Percentiles rank a stretch among this genome's conserved stretches.
Conservation (phyloP, 2,113 vertebrate genomes). For the Ammodytes dubius region DNA sequence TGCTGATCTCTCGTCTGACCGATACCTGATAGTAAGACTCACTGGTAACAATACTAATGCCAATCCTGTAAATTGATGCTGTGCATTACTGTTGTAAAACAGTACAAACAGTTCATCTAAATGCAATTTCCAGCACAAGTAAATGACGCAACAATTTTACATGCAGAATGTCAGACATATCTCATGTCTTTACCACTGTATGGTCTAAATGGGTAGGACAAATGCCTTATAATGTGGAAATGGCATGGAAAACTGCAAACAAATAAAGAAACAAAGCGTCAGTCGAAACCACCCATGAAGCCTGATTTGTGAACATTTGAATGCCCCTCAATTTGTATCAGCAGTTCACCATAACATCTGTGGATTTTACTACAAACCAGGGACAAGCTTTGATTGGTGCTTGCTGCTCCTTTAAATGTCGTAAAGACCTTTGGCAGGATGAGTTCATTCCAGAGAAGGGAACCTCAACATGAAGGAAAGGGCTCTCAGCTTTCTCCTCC, state of each 20-base stretch:
- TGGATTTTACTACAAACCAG: constrained; percentile 31
- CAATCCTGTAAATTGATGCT: no score
- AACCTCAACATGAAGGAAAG: not conserved
- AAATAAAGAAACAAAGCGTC: not conserved
- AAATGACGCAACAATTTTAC: not conserved
- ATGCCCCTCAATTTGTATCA: constrained; percentile 10
- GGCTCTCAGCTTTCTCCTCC: not conserved
- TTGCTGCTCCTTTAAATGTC: not conserved
- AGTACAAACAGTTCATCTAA: not conserved
- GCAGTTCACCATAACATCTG: not conserved
- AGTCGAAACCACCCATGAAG: not conserved
- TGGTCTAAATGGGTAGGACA: not conserved
- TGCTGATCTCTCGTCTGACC: not conserved
- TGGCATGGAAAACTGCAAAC: not conserved
- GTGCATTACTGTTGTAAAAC: no score
- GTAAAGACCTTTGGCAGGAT: constrained; percentile 1
- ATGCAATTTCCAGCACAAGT: no score
- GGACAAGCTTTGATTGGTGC: constrained; percentile 5
- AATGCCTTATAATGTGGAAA: not conserved
- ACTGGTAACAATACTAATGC: no score
- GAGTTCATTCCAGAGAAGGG: not conserved
- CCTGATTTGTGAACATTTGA: constrained; percentile 47
- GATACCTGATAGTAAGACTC: not conserved
- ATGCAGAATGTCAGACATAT: not conserved
- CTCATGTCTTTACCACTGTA: not conserved